Base-by-base conservation (phyloP, 2,113 vertebrate genomes). In the Bufo gargarizans region DNA sequence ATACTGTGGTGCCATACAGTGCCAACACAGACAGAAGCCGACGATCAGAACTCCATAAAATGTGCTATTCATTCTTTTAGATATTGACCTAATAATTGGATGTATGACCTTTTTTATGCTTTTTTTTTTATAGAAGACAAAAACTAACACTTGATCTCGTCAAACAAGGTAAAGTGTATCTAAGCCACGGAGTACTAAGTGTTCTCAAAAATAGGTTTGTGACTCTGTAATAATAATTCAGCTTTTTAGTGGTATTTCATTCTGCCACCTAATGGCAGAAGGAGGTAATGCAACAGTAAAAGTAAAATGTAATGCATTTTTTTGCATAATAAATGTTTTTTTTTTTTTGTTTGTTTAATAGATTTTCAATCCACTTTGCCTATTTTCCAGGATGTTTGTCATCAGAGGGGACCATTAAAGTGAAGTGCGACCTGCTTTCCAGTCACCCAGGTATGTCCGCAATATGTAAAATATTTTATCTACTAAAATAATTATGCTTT, bases 401-500 rank as follows among this genome's bases (percentile, higher is more conserved):
- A 45, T 33, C 9, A 22, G 58, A 6, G 77, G 77, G 47, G n/a
- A 43, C 45, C 22, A 81, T 59, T 17, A 61, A 61, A 47, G 58
- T 16, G 19, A 79, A 58, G n/a, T 6, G 14, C 7, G 19, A 9
- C 3, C n/a, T 17, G 4, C 5, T 17, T 49, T 63, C 16, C 3
- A 2, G 0, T 6, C 17, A 19, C 13, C 81, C 19, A 17, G 45
- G 61, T 53, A 80, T 17, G 49, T 14, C 47, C 17, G 20, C 9
- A 20, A 61, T 8, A 45, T 1, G 56, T 6, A 56, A 17, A 5
- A 8, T 7, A 19, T 77, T 86, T 86, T 58, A 61, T 47, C 53
- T n/a, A 1, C 72, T 50, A 13, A 6, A 3, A 14, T 86, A 63
- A 86, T 86, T 86, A 53, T 77, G 58, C 77, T 77, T 86, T 86